These are phyloP conservation scores for Crossaster papposus DNA, from an alignment of 53 echinoderm and acorn worm genomes.

Conservation along the genomic window DNA sequence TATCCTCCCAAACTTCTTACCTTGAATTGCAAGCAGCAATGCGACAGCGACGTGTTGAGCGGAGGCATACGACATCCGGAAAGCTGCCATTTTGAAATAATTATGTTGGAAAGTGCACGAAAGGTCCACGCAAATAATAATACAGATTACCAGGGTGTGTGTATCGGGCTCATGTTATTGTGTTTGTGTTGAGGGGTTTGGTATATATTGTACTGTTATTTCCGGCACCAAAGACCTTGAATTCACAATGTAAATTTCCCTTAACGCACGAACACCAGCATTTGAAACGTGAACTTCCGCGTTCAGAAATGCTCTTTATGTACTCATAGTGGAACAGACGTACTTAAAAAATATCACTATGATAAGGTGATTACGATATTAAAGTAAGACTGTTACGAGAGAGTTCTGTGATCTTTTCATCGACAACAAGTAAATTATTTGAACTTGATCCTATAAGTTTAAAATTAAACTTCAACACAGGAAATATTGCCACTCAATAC, in stretches of 20 bases:
- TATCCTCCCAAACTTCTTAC: background rate
- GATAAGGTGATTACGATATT: no score
- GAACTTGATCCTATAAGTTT: no score
- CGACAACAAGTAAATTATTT: no score
- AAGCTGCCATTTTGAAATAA: background rate
- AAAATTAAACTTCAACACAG: no score
- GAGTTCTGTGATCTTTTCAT: no score
- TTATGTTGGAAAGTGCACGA: background rate
- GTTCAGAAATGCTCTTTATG: background rate
- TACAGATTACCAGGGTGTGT: background rate
- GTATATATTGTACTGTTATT: background rate
- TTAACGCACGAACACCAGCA: background rate
- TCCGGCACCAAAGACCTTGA: background rate
- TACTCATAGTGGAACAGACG: no score
- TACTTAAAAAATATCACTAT: no score
- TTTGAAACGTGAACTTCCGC: no score
- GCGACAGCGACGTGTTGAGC: background rate
- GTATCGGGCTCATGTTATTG: background rate
- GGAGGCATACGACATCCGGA: background rate
- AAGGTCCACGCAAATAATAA: background rate
- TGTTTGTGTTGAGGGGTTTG: background rate
- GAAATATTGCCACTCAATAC: no score
- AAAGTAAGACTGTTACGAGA: no score
- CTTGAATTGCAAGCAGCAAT: background rate
- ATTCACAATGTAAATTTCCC: background rate